phyloP scores from a whole-genome alignment of 2,797 vertebrate genomes.

The Onychomys torridus region DNA sequence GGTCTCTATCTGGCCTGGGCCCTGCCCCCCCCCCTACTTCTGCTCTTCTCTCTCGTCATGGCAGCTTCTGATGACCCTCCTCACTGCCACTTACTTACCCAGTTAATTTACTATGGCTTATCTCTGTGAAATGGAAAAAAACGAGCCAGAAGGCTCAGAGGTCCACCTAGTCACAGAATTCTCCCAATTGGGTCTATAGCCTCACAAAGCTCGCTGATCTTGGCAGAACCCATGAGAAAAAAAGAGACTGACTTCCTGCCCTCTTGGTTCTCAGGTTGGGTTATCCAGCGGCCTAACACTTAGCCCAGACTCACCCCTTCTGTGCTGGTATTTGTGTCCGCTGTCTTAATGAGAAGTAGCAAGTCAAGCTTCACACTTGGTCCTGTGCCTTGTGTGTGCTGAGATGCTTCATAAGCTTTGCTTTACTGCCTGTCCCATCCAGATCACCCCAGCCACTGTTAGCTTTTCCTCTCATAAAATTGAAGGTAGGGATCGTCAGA shows the following conservation, averaged over 20 bases:
- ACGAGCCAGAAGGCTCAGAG: neutral
- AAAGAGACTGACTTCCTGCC: neutral
- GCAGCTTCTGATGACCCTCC: neutral
- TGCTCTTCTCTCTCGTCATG: neutral
- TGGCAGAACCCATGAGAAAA: neutral
- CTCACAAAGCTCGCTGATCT: conserved; percentile 15
- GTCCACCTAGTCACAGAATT: neutral
- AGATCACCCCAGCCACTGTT: neutral
- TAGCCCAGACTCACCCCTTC: neutral
- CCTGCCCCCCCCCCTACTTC: neutral
- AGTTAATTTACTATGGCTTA: neutral
- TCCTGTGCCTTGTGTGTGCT: neutral
- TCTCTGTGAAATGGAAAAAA: conserved; percentile 1
- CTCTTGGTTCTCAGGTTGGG: neutral
- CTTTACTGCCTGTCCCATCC: neutral
- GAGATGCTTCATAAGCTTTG: neutral
- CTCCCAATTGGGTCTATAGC: neutral
- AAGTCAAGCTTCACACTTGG: neutral
- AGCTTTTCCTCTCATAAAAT: neutral
- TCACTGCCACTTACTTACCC: neutral
- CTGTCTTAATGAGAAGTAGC: neutral
- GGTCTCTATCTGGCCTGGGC: neutral
- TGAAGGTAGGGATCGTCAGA: neutral
- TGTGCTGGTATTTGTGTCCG: neutral
- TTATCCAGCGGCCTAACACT: neutral